Evolutionary conservation across 2,888 invertebrate genomes (phyloP).

Genomic region (Sarcophaga carnaria): DNA sequence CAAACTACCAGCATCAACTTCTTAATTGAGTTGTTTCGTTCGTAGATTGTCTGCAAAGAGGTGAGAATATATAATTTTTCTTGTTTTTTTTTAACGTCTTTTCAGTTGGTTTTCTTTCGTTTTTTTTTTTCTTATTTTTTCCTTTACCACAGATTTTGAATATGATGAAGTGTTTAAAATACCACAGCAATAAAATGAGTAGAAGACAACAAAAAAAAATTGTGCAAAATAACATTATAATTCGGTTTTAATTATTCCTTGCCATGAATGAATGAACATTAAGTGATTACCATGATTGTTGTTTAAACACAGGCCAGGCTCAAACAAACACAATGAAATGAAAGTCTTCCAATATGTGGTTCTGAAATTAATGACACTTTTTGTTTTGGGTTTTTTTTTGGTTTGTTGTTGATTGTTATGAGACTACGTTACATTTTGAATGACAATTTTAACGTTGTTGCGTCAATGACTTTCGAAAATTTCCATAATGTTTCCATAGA

Average conservation of each 20-base stretch:
- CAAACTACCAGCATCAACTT: conserved; percentile 42
- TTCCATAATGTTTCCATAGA: too few relatives aligned
- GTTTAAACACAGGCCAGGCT: background rate
- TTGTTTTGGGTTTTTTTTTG: background rate
- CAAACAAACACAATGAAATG: background rate
- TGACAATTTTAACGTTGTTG: too few relatives aligned
- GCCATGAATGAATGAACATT: conserved; percentile 59
- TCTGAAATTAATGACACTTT: background rate
- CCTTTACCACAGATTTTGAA: conserved; percentile 64
- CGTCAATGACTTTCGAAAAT: too few relatives aligned
- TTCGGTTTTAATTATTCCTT: conserved; percentile 69
- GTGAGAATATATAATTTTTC: conserved; percentile 68
- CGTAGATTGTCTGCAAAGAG: conserved; percentile 66
- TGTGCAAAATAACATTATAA: conserved; percentile 61
- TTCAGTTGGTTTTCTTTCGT: background rate
- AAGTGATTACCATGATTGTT: conserved; percentile 61
- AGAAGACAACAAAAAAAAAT: background rate
- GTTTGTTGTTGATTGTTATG: too few relatives aligned
- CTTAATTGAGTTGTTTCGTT: conserved; percentile 70
- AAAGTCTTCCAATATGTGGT: background rate
- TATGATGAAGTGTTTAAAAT: conserved; percentile 65
- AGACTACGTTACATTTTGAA: too few relatives aligned
- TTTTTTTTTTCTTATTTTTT: background rate
- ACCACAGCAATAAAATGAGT: background rate
- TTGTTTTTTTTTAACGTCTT: background rate